These are phyloP conservation scores for Anagyrus pseudococci DNA, from an alignment of 2,888 invertebrate genomes.

Conservation along the genomic window DNA sequence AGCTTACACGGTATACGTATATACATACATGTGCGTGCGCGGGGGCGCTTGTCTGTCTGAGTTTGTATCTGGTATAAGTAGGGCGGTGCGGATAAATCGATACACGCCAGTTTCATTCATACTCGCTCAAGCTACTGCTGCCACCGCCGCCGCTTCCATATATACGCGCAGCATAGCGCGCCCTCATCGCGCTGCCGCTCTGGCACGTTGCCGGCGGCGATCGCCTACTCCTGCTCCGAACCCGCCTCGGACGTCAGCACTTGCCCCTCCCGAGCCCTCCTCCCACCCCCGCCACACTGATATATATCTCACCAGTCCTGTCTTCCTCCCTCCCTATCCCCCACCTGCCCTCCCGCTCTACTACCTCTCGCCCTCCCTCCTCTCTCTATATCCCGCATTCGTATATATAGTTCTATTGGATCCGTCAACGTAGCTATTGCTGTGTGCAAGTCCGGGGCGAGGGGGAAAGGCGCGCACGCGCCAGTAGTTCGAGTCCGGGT, in stretches of 20 bases:
- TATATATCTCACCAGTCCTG: too few relatives aligned
- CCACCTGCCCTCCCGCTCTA: too few relatives aligned
- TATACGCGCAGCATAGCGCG: neutral
- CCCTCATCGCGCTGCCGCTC: neutral
- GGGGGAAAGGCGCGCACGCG: too few relatives aligned
- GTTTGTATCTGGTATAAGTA: conserved; percentile 12
- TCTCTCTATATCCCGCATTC: too few relatives aligned
- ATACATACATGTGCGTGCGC: neutral
- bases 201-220: too few relatives aligned
- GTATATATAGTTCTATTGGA: too few relatives aligned
- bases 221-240: neutral
- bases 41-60: neutral
- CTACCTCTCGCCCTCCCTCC: too few relatives aligned
- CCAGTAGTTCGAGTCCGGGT: too few relatives aligned
- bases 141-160: neutral
- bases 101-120: conserved; percentile 25
- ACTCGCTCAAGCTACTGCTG: neutral
- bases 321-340: too few relatives aligned
- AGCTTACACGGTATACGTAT: too few relatives aligned
- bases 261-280: neutral
- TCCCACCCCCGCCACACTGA: neutral
- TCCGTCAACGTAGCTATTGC: too few relatives aligned
- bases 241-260: conserved; percentile 3
- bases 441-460: too few relatives aligned
- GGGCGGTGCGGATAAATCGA: conserved; percentile 29